Evolutionary conservation across 2,797 vertebrate species (phyloP), one percentile per base, ranked within the genome.

Genomic region (Leptatherina wallacei): DNA sequence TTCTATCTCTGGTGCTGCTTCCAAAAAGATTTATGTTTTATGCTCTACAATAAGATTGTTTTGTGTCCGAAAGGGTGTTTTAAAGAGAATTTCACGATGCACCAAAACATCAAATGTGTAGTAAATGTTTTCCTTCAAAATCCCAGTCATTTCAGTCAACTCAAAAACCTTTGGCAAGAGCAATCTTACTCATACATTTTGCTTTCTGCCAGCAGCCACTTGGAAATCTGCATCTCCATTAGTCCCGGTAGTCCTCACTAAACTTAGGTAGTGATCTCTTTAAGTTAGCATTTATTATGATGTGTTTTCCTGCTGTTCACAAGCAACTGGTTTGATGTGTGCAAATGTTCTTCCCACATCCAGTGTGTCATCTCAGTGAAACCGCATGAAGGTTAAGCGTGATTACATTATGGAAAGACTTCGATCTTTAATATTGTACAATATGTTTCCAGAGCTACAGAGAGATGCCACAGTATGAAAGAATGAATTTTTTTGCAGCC

Each of bases 131-230:
- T 83, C 61, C 54, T 44, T 65, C 18, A 8, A 44, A 55, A 38
- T 75, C 71, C 52, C 65, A 52, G 42, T 75, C 6, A 18, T 75
- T 47, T 62, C 61, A 47, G n/a, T 54, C 42, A 57, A 33, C 54
- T 82, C 24, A 14, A 82, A 70, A 49, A 69, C 68, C 61, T 69
- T 61, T 80, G 80, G 78, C 72, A 40, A 61, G 20, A 72, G 54
- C 5, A 66, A 32, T 20, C 22, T 38, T 51, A 32, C 60, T 72
- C 82, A 82, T 91, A 71, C 52, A 75, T 89, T 83, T 83, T 72
- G 9, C 57, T 71, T 71, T 78, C 74, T 80, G 78, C 80, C 78
- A 59, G 72, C 51, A 66, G 54, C 20, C 52, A 12, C 51, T 63
- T 77, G 67, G 32, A 83, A 75, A 67, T 70, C 32, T 74, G 54